Conservation (phyloP, 2,888 invertebrate species). For the Auanema sp. region DNA sequence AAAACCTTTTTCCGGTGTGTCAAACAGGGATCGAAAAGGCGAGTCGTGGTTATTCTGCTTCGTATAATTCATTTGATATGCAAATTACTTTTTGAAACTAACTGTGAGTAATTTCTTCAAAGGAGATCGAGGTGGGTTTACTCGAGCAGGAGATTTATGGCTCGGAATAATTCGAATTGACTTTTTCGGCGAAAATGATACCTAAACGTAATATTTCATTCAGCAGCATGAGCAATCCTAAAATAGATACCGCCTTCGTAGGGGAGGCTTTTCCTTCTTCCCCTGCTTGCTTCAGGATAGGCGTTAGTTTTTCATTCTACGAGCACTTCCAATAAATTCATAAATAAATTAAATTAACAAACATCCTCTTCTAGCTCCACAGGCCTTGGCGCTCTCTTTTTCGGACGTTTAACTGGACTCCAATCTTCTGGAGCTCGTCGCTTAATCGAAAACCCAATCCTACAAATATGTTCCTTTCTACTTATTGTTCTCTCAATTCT, state of each 20-base stretch:
- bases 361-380: slow-evolving; percentile 7
- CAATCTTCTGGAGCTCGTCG: too few species aligned
- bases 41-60: neutral
- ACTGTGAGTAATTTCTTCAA: slow-evolving; percentile 2
- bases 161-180: too few species aligned
- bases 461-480: too few species aligned
- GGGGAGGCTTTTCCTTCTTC: too few species aligned
- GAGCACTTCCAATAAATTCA: slow-evolving; percentile 8
- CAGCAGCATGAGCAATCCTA: too few species aligned
- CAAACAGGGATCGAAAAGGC: slow-evolving; percentile 9
- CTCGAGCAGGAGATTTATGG: too few species aligned
- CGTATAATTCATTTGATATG: too few species aligned
- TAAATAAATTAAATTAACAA: slow-evolving; percentile 1
- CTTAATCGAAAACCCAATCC: too few species aligned
- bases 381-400: slow-evolving; percentile 20
- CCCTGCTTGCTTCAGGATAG: neutral
- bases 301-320: neutral
- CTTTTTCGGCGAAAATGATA: too few species aligned
- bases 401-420: slow-evolving; percentile 22
- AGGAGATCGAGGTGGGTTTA: neutral
- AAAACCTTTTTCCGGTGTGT: slow-evolving; percentile 14
- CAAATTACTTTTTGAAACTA: neutral
- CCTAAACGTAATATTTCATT: too few species aligned
- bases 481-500: too few species aligned
- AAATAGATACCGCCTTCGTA: too few species aligned